Percentiles rank a stretch among this genome's conserved stretches.
phyloP scores from a whole-genome alignment of 2,113 vertebrate genomes.

The Hippocampus comes region DNA sequence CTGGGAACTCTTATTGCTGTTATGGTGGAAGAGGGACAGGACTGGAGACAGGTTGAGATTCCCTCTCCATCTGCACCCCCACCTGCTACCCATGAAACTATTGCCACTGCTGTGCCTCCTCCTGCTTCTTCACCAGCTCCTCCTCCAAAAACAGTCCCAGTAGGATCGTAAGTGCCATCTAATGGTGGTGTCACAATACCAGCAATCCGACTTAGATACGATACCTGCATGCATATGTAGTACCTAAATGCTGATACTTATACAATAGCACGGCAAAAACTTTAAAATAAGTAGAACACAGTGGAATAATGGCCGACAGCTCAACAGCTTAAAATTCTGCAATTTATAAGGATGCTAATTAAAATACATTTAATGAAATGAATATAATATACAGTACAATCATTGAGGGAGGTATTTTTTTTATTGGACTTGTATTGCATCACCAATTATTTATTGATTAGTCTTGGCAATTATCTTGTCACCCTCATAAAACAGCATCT shows the following conservation, averaged over 20 bases:
- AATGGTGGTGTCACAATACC: too few relatives aligned
- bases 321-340: too few relatives aligned
- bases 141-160: conserved; percentile 43
- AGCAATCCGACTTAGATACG: too few relatives aligned
- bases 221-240: too few relatives aligned
- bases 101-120: conserved; percentile 26
- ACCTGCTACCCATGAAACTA: conserved; percentile 35
- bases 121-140: conserved; percentile 31
- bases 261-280: too few relatives aligned
- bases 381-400: neutral
- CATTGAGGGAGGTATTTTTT: neutral
- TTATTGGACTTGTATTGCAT: neutral
- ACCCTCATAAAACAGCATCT: neutral
- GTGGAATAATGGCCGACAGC: too few relatives aligned
- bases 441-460: neutral
- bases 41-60: conserved; percentile 90
- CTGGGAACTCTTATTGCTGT: conserved; percentile 88
- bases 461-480: neutral
- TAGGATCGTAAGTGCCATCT: conserved; percentile 60
- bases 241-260: too few relatives aligned
- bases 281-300: too few relatives aligned
- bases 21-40: conserved; percentile 90
- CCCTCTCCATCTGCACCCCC: conserved; percentile 64
- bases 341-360: too few relatives aligned
- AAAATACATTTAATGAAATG: too few relatives aligned